A percentile compares a stretch with the other conserved stretches of the same genome.
These are phyloP conservation scores for Cantharis nigra DNA, from an alignment of 2,888 invertebrate genomes.

Conservation along the genomic window DNA sequence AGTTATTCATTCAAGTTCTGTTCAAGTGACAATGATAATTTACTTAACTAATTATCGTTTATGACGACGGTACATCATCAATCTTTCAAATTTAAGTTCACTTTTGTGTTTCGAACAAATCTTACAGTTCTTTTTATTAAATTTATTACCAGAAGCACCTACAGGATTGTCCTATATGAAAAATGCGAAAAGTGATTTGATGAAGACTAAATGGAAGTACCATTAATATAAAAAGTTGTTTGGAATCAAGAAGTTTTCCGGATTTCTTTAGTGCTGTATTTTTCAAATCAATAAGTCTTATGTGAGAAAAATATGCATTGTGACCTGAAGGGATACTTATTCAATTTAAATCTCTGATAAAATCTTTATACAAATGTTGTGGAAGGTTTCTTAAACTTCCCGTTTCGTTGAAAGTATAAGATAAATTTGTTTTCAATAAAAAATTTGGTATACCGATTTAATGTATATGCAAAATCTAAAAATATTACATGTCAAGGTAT, in stretches of 20 bases:
- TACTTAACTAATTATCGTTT: neutral
- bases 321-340: neutral
- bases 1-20: neutral
- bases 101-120: neutral
- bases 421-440: neutral
- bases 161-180: neutral
- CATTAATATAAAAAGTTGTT: neutral
- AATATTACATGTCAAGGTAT: neutral
- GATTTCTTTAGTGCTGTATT: neutral
- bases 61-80: neutral
- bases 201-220: neutral
- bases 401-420: neutral
- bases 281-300: neutral
- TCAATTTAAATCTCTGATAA: neutral
- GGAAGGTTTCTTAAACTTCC: neutral
- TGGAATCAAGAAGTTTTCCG: neutral
- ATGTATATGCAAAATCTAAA: neutral
- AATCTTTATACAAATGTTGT: neutral
- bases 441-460: neutral
- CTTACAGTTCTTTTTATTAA: neutral
- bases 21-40: neutral
- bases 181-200: neutral
- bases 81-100: neutral
- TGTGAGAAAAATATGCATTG: neutral
- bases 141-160: neutral